Conservation (phyloP, 1,140 invertebrate species). For the Stenopsyche tienmushanensis region DNA sequence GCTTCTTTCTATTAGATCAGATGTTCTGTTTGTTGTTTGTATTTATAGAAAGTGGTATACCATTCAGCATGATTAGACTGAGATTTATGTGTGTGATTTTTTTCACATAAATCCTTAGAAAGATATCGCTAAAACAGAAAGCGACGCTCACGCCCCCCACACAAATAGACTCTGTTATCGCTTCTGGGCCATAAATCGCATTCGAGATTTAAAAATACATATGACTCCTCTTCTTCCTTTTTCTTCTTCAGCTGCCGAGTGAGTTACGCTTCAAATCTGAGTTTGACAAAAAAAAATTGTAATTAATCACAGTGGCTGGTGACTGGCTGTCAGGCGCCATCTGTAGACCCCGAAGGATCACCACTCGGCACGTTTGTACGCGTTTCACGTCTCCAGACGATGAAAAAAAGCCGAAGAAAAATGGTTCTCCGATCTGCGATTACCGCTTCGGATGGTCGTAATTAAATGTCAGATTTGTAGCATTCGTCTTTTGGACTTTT, state of each 20-base stretch:
- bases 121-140: neutral
- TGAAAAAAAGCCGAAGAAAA: neutral
- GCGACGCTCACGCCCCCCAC: neutral
- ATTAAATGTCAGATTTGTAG: constrained; percentile 4
- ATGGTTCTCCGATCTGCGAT: neutral
- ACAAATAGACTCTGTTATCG: neutral
- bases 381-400: no score
- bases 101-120: neutral
- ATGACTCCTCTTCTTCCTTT: neutral
- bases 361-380: constrained; percentile 1
- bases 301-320: constrained; percentile 16
- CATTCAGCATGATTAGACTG: no score
- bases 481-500: no score
- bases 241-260: neutral
- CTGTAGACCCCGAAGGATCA: constrained; percentile 4
- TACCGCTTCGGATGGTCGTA: neutral
- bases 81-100: neutral
- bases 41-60: no score
- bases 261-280: constrained; percentile 10
- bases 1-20: no score
- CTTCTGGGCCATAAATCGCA: neutral
- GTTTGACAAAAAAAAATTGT: neutral
- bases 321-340: constrained; percentile 14
- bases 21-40: no score
- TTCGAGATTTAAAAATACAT: neutral